Evolutionary conservation across 2,113 vertebrate species (phyloP).

Genomic region (Lophura nycthemera): DNA sequence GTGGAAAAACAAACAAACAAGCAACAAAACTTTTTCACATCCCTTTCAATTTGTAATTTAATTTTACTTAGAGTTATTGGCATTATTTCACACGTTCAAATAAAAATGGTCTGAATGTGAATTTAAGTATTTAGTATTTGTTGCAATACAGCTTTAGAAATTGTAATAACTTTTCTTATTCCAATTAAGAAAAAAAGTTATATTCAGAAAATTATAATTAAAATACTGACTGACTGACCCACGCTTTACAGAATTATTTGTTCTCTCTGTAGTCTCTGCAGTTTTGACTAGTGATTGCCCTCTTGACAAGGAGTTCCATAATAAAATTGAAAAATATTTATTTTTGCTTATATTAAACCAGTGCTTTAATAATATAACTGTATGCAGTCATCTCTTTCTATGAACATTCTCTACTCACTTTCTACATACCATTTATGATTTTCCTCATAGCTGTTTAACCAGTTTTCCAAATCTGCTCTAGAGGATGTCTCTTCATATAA

Average conservation of each 20-base stretch:
- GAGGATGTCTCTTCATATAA: neutral
- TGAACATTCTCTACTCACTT: neutral
- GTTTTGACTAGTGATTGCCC: neutral
- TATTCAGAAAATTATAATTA: neutral
- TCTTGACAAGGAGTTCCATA: neutral
- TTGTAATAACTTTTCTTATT: neutral
- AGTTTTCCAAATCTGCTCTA: neutral
- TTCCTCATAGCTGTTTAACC: neutral
- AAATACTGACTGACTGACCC: neutral
- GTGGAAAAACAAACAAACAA: neutral
- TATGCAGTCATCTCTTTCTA: neutral
- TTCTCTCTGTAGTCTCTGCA: neutral
- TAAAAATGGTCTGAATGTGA: neutral
- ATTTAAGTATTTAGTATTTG: neutral
- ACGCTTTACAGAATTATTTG: neutral
- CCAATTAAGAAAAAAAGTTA: neutral
- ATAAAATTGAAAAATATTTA: neutral
- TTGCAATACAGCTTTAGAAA: neutral
- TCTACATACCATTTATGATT: neutral
- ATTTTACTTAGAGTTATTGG: neutral
- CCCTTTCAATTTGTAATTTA: neutral
- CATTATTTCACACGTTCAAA: neutral
- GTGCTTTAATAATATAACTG: fast-evolving
- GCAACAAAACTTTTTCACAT: too few relatives aligned
- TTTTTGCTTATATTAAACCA: neutral